Evolutionary conservation across 2,797 vertebrate genomes (phyloP), one percentile per base, ranked within the genome.

Genomic region (Adrianichthys oophorus): DNA sequence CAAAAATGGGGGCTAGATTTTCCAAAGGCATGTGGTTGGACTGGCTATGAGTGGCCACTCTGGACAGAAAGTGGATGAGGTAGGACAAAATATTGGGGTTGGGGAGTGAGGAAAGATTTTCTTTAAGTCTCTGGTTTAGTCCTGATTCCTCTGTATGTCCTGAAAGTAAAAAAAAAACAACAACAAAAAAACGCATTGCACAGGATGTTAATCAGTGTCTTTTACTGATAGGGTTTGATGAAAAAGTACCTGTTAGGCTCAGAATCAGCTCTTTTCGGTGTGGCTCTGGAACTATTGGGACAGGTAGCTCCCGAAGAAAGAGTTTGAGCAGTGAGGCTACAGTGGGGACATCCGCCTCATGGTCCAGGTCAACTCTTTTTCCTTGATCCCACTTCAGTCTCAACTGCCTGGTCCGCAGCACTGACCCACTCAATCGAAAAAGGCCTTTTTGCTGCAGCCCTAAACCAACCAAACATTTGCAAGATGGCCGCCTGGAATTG

Each of bases 311-410:
- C 60, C 93, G 87, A 26, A 95, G 68, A 78, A 94, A 95, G 26
- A 92, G 88, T 77, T 95, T 95, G 42, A 95, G 85, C 17, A 95
- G 89, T 3, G 92, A 91, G n/a, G 93, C 91, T 48, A 92, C 89
- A 8, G 89, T 91, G 54, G 90, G 76, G 52, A 93, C 77, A 41
- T 94, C 93, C 24, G 79, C 88, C 44, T 89, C 91, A 0, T 57
- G 70, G 54, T 85, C 48, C 53, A 94, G 82, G 47, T 93, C 87
- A 62, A 94, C 82, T 50, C 59, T 56, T 65, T 92, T 88, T 16
- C 93, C 93, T 17, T 41, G 17, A 61, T 95, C 90, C 79, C 92
- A 94, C 45, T 85, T 87, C 80, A 84, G 64, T 67, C 88, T 94
- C 72, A 95, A 42, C 45, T 72, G 78, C 52, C 80, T 88, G 63